phyloP scores from a whole-genome alignment of 2,113 vertebrate genomes.

The Chionis minor region DNA sequence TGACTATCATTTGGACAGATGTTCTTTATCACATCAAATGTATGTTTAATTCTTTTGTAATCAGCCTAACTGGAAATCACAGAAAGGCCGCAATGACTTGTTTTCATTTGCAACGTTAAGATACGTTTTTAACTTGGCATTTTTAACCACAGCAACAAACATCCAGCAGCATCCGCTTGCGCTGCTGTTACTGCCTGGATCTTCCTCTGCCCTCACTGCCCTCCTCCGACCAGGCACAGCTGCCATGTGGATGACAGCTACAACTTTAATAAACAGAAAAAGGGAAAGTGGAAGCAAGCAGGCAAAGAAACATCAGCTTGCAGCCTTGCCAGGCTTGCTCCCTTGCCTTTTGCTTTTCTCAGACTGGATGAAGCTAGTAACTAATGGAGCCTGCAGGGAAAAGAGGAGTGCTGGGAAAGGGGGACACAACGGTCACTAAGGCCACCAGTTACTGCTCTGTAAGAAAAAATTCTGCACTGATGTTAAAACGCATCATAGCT shows the following conservation, averaged over 20 bases:
- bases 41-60: not conserved
- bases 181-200: not conserved
- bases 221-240: not conserved
- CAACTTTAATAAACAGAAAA: slow-evolving; percentile 18
- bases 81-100: not conserved
- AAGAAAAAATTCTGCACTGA: not conserved
- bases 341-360: slow-evolving; percentile 10
- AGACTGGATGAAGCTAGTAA: not conserved
- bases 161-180: not conserved
- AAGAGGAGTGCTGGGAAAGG: not conserved
- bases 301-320: slow-evolving; percentile 7
- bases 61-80: not conserved
- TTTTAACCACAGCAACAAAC: slow-evolving; percentile 1
- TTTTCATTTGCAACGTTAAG: not conserved
- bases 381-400: not conserved
- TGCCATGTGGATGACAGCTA: slow-evolving; percentile 18
- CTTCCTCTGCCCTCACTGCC: not conserved
- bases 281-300: not conserved
- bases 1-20: not conserved
- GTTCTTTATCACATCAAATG: not conserved
- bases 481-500: not conserved
- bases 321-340: not conserved
- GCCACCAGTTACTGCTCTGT: not conserved
- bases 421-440: not conserved
- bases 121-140: not conserved